Conservation (phyloP, 1,140 invertebrate species). For the Hydropsyche tenuis region DNA sequence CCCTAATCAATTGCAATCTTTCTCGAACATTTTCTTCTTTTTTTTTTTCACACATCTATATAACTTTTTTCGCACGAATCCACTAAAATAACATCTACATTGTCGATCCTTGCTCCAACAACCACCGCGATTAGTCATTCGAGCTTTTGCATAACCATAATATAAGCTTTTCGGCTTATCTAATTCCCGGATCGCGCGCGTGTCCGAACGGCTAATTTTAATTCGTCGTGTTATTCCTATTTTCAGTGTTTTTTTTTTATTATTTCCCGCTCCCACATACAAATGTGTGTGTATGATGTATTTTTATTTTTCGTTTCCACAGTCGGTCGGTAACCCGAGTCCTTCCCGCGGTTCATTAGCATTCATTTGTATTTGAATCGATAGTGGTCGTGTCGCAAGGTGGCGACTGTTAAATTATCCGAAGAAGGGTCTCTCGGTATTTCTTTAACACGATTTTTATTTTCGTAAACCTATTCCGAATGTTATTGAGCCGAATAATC, state of each 20-base stretch:
- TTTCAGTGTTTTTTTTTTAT: slow-evolving; percentile 2
- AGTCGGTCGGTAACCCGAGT: slow-evolving; percentile 9
- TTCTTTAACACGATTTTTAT: too few relatives aligned
- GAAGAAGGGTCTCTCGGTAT: slow-evolving; percentile 6
- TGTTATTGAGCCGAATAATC: too few relatives aligned
- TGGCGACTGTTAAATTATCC: slow-evolving; percentile 36
- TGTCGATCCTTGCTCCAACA: too few relatives aligned
- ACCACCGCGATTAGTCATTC: too few relatives aligned
- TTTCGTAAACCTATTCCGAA: too few relatives aligned
- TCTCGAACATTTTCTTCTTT: too few relatives aligned
- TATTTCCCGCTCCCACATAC: neutral
- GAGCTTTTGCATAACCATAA: neutral
- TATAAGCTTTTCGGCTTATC: slow-evolving; percentile 12
- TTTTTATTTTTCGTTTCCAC: slow-evolving; percentile 1
- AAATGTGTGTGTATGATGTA: too few relatives aligned
- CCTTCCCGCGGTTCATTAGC: slow-evolving; percentile 41
- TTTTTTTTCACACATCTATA: too few relatives aligned
- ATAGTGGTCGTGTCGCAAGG: slow-evolving; percentile 44
- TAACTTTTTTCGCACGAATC: too few relatives aligned
- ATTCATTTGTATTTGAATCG: slow-evolving; percentile 49
- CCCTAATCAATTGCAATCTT: too few relatives aligned
- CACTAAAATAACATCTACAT: too few relatives aligned
- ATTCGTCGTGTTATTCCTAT: slow-evolving; percentile 31
- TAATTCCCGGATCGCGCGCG: slow-evolving; percentile 37
- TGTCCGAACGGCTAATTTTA: slow-evolving; percentile 46